Conservation (phyloP, 2,797 vertebrate species). For the Apogon talboti region DNA sequence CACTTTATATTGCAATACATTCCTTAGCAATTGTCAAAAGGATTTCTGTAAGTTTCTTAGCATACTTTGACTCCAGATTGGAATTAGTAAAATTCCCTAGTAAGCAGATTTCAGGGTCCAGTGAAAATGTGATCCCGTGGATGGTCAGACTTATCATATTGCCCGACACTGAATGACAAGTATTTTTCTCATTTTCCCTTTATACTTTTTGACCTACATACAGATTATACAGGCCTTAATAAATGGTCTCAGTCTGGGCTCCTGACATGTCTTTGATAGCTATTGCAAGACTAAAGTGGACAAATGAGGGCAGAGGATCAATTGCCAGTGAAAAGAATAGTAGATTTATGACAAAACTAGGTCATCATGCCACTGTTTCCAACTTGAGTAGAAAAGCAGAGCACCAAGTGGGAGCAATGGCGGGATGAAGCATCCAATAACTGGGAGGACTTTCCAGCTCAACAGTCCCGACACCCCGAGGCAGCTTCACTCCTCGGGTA, state of each 20-base stretch:
- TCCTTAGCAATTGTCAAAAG: no score
- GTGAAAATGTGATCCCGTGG: no score
- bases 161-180: neutral
- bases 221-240: slow-evolving; percentile 9
- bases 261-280: slow-evolving; percentile 17
- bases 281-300: slow-evolving; percentile 11
- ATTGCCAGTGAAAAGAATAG: slow-evolving; percentile 21
- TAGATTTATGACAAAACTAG: slow-evolving; percentile 53
- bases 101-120: no score
- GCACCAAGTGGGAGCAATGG: slow-evolving; percentile 44
- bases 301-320: slow-evolving; percentile 28
- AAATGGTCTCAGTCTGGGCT: slow-evolving; percentile 5
- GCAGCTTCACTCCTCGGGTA: slow-evolving; percentile 38
- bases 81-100: no score
- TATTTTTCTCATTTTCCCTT: slow-evolving; percentile 8
- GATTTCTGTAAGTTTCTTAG: no score
- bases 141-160: no score
- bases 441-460: slow-evolving; percentile 36
- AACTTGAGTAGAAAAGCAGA: slow-evolving; percentile 54
- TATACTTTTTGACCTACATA: slow-evolving; percentile 11
- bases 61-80: no score
- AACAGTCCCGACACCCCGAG: slow-evolving; percentile 43
- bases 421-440: slow-evolving; percentile 26
- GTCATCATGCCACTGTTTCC: slow-evolving; percentile 63
- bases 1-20: no score